phyloP scores from a whole-genome alignment of 2,797 vertebrate species.

The Thripadectes ignobilis region DNA sequence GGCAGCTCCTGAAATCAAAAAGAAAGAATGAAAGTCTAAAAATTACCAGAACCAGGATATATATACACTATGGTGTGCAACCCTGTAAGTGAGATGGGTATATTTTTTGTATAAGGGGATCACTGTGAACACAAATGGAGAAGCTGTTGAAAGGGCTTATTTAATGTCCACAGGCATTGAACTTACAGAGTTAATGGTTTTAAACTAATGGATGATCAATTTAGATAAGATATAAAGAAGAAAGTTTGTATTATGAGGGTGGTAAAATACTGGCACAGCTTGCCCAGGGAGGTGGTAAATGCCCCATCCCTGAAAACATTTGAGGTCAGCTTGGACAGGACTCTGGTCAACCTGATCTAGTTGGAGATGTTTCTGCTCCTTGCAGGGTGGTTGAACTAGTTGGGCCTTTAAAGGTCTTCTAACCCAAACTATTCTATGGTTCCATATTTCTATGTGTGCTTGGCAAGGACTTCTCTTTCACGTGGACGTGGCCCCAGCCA shows the following conservation, averaged over 20 bases:
- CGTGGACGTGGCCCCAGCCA: rapidly evolving
- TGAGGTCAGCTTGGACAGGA: not conserved
- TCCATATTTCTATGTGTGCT: rapidly evolving
- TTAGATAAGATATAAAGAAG: not conserved
- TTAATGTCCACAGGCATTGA: not conserved
- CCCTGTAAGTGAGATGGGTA: not conserved
- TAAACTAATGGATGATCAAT: not conserved
- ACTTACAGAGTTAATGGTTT: not conserved
- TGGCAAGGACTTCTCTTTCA: not conserved
- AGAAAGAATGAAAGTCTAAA: not conserved
- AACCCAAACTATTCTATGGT: not conserved
- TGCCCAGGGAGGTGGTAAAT: not conserved
- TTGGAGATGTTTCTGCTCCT: not conserved
- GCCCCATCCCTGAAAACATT: not conserved
- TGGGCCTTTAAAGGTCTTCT: not conserved
- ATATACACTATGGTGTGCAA: not conserved
- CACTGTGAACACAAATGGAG: not conserved
- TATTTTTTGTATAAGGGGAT: not conserved
- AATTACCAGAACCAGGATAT: not conserved
- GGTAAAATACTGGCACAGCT: not conserved
- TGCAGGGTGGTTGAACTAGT: not conserved
- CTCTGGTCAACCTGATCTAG: not conserved
- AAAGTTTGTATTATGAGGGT: not conserved
- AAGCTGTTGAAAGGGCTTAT: not conserved
- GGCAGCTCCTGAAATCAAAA: not conserved